These are phyloP conservation scores for Melanerpes aurifrons DNA, from an alignment of 2,113 vertebrate genomes.

Conservation along the genomic window DNA sequence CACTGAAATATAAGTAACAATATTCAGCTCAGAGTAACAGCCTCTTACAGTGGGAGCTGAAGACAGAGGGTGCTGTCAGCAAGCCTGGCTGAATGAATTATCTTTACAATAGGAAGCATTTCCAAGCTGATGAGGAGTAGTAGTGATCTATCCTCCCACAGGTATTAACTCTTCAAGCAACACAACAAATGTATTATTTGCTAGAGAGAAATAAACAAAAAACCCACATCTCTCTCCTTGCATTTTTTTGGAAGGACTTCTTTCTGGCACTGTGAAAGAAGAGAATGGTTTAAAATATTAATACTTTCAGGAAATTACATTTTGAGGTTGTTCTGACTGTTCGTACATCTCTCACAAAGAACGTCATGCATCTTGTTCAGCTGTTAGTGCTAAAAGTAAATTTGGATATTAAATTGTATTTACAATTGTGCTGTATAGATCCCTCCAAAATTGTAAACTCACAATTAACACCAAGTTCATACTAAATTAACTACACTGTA, in stretches of 20 bases:
- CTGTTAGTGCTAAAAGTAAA: not conserved
- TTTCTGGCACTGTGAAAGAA: not conserved
- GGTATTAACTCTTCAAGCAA: not conserved
- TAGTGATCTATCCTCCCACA: not conserved
- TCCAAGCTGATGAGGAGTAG: not conserved
- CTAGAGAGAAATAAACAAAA: conserved; percentile 4
- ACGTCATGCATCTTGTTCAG: not conserved
- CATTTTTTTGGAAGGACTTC: not conserved
- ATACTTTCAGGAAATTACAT: not conserved
- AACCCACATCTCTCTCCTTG: not conserved
- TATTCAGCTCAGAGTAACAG: not conserved
- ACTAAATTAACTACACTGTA: not conserved
- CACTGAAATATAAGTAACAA: not conserved
- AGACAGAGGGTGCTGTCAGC: not conserved
- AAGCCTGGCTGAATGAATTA: not conserved
- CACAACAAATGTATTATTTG: not conserved
- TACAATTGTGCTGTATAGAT: not conserved
- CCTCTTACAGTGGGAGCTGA: not conserved
- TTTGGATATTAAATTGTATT: not conserved
- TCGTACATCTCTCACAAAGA: not conserved
- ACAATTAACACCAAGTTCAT: not conserved
- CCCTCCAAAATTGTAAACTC: not conserved
- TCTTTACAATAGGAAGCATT: not conserved
- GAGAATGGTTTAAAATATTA: not conserved
- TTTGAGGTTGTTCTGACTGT: not conserved